phyloP scores from a whole-genome alignment of 2,797 vertebrate species.

The Mallotus villosus region DNA sequence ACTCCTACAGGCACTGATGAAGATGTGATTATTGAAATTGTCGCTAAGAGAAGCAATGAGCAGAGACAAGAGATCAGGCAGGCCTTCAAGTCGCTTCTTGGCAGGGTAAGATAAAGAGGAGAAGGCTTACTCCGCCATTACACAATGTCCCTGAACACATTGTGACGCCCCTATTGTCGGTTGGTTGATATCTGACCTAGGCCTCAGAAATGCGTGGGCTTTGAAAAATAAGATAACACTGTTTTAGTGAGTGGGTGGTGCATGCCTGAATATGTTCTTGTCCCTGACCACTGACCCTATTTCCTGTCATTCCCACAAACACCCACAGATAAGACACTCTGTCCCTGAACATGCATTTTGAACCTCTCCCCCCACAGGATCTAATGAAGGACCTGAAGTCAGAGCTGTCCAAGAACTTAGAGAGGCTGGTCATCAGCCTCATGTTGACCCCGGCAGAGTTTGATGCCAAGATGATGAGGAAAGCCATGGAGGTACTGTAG shows the following conservation, averaged over 20 bases:
- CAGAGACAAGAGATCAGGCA: slow-evolving; percentile 93
- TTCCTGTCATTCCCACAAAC: neutral
- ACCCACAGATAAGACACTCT: neutral
- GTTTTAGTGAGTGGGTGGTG: neutral
- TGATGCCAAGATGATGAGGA: slow-evolving; percentile 95
- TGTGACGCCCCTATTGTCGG: neutral
- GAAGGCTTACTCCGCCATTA: neutral
- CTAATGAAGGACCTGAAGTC: slow-evolving; percentile 96
- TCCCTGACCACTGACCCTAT: neutral
- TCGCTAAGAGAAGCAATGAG: slow-evolving; percentile 84
- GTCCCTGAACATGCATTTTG: neutral
- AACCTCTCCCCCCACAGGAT: slow-evolving; percentile 73
- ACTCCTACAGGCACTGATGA: slow-evolving; percentile 86
- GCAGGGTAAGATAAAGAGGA: slow-evolving; percentile 79
- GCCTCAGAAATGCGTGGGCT: neutral
- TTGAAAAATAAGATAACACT: neutral
- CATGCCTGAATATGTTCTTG: neutral
- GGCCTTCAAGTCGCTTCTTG: slow-evolving; percentile 91
- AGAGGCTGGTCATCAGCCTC: slow-evolving; percentile 87
- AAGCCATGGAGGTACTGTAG: slow-evolving; percentile 88
- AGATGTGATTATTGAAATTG: slow-evolving; percentile 87
- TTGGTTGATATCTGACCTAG: neutral
- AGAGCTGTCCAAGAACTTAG: slow-evolving; percentile 89
- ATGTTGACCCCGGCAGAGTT: slow-evolving; percentile 93
- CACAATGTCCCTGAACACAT: neutral